phyloP scores from a whole-genome alignment of 1,140 invertebrate genomes.

The Eueides isabella region DNA sequence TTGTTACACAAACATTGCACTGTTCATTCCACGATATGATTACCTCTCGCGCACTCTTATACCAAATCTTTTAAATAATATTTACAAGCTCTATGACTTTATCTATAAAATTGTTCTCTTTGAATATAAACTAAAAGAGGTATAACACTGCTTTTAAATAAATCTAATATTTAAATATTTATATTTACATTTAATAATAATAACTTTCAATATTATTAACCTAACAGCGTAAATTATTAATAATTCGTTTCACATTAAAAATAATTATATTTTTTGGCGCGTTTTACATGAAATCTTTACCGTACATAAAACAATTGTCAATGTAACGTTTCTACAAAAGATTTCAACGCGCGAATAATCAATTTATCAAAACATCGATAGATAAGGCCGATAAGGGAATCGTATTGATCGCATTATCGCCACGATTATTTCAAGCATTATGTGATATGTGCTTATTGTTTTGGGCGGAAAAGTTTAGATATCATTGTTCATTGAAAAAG shows the following conservation, averaged over 20 bases:
- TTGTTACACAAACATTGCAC: constrained; percentile 79
- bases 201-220: constrained; percentile 5
- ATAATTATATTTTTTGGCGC: constrained; percentile 1
- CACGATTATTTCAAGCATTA: constrained; percentile 49
- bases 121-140: constrained; percentile 22
- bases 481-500: constrained; percentile 17
- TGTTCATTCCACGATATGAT: constrained; percentile 72
- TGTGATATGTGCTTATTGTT: constrained; percentile 48
- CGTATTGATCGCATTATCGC: constrained; percentile 68
- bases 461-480: constrained; percentile 52
- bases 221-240: constrained; percentile 5
- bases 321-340: constrained; percentile 59
- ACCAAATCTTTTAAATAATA: constrained; percentile 49
- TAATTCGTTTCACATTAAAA: constrained; percentile 18
- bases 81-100: constrained; percentile 26
- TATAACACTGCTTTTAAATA: constrained; percentile 26
- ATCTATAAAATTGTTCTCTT: background rate
- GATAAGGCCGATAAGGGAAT: constrained; percentile 58
- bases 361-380: constrained; percentile 62
- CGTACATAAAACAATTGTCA: background rate
- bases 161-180: constrained; percentile 29
- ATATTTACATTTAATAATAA: constrained; percentile 25
- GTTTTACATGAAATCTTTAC: background rate
- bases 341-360: constrained; percentile 72
- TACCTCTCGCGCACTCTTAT: constrained; percentile 51